Conservation (phyloP, 30 jellyfish, hydroid and myxozoan species). For the Hydractinia symbiolongicarpus region DNA sequence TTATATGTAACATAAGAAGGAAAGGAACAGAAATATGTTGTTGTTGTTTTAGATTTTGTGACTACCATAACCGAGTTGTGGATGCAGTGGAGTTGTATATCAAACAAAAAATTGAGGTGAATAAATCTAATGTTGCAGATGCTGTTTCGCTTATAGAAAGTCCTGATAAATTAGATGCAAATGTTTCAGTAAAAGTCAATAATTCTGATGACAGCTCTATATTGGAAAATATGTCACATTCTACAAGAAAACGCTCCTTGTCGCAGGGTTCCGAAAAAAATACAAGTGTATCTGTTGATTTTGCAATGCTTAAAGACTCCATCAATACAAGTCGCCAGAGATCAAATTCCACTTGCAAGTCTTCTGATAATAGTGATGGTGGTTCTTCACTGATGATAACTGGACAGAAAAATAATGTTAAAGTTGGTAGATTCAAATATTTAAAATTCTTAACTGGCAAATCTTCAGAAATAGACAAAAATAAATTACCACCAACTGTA, state of each 20-base stretch:
- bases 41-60: background rate
- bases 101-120: background rate
- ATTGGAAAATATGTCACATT: background rate
- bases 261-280: background rate
- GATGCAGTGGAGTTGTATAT: constrained; percentile 8
- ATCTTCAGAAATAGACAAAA: background rate
- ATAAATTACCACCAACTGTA: background rate
- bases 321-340: too few relatives aligned
- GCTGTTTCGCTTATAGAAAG: constrained; percentile 6
- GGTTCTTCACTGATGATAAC: background rate
- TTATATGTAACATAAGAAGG: too few relatives aligned
- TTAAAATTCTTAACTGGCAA: background rate
- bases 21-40: background rate
- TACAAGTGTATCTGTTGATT: too few relatives aligned
- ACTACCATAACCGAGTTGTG: constrained; percentile 11
- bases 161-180: background rate
- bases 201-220: background rate
- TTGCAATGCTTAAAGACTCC: too few relatives aligned
- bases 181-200: background rate
- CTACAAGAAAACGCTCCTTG: background rate
- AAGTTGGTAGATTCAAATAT: constrained; percentile 3
- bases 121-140: constrained; percentile 1
- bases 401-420: background rate
- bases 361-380: background rate
- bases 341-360: background rate